Evolutionary conservation across 1,140 invertebrate species (phyloP).

Genomic region (Drosophila arawakana): DNA sequence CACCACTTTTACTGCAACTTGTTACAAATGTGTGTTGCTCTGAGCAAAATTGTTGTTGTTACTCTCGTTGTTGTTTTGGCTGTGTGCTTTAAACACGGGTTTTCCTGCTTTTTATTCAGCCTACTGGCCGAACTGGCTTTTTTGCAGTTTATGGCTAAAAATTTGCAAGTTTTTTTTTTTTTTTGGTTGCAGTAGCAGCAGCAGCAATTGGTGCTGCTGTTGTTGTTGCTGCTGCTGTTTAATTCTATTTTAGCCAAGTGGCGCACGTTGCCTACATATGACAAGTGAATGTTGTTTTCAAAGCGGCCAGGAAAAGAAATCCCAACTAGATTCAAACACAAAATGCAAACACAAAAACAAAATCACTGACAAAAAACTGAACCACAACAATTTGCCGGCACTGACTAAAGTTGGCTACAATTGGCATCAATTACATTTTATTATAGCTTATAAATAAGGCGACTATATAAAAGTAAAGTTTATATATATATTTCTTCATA

Average conservation of each 20-base stretch:
- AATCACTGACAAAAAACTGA: constrained; percentile 19
- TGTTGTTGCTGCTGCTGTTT: constrained; percentile 26
- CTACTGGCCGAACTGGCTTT: constrained; percentile 49
- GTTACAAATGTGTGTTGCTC: constrained; percentile 57
- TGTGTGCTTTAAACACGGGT: constrained; percentile 24
- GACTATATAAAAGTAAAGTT: constrained; percentile 13
- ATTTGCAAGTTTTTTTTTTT: constrained; percentile 37
- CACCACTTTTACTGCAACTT: constrained; percentile 66
- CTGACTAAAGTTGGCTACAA: constrained; percentile 34
- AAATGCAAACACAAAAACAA: constrained; percentile 18
- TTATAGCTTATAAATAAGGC: constrained; percentile 5
- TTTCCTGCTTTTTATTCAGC: constrained; percentile 44
- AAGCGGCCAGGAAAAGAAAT: constrained; percentile 60
- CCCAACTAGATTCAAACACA: constrained; percentile 18
- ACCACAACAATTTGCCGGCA: constrained; percentile 44
- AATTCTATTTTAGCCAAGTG: constrained; percentile 70
- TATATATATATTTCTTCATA: constrained; percentile 3
- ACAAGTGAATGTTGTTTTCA: constrained; percentile 79
- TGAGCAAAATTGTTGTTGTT: constrained; percentile 32
- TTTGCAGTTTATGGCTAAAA: constrained; percentile 34
- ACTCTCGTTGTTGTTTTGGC: too few relatives aligned
- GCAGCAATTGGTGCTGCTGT: background rate
- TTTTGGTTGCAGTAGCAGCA: constrained; percentile 17
- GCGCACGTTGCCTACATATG: constrained; percentile 58
- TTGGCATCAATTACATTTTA: constrained; percentile 35